phyloP scores from a whole-genome alignment of 2,113 vertebrate genomes.

The Noctilio leporinus region DNA sequence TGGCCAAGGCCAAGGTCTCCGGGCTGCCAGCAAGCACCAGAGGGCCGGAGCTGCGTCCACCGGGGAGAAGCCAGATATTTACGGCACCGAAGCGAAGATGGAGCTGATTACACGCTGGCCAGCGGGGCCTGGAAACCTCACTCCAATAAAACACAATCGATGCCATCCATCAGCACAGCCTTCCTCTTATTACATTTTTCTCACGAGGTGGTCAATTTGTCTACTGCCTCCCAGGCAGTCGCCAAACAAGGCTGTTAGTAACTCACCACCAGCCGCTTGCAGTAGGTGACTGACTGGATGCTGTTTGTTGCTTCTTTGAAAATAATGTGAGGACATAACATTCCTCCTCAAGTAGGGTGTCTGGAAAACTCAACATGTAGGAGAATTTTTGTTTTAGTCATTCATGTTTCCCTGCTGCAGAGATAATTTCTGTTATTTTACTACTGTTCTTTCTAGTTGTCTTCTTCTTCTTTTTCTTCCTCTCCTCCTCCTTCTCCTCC shows the following conservation, averaged over 20 bases:
- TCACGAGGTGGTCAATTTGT: slow-evolving; percentile 54
- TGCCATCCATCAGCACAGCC: slow-evolving; percentile 25
- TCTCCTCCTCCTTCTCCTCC: too few relatives aligned
- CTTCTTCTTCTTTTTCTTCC: background rate
- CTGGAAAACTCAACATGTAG: background rate
- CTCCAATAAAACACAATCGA: slow-evolving; percentile 67
- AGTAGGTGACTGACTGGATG: background rate
- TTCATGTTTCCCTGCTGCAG: background rate
- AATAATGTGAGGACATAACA: background rate
- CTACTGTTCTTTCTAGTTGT: background rate
- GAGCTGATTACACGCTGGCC: slow-evolving; percentile 39
- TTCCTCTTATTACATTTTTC: slow-evolving; percentile 63
- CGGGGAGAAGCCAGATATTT: slow-evolving; percentile 73
- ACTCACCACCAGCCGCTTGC: background rate
- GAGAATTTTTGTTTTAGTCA: too few relatives aligned
- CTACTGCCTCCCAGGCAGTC: slow-evolving; percentile 20
- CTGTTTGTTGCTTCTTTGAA: background rate
- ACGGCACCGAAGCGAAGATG: slow-evolving; percentile 54
- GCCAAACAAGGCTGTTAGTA: background rate
- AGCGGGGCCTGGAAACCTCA: slow-evolving; percentile 29
- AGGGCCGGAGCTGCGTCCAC: slow-evolving; percentile 76
- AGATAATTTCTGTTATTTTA: background rate
- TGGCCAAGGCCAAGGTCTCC: slow-evolving; percentile 80
- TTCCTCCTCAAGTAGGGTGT: background rate
- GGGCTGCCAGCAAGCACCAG: slow-evolving; percentile 73